Percentiles rank a stretch among this genome's conserved stretches.
These are phyloP conservation scores for Bufotes viridis DNA, from an alignment of 2,797 vertebrate species.

Conservation along the genomic window DNA sequence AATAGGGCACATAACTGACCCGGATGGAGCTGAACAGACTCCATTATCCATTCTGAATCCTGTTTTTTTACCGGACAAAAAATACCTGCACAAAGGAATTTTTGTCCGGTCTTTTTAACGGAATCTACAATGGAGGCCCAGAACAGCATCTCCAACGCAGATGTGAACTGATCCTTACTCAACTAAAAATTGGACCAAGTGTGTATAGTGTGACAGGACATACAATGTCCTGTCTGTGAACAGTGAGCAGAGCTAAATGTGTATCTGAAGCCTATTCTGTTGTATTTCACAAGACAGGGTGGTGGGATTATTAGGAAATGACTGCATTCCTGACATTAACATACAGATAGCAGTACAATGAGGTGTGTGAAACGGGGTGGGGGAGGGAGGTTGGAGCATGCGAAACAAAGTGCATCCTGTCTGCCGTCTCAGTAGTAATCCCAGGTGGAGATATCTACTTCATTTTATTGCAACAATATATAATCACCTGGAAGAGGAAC, in stretches of 20 bases:
- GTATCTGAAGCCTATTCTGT: slow-evolving; percentile 8
- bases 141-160: too few relatives aligned
- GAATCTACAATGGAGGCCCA: too few relatives aligned
- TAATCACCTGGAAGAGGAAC: not conserved
- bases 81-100: too few relatives aligned
- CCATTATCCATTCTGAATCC: too few relatives aligned
- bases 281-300: slow-evolving; percentile 24
- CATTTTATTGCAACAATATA: not conserved
- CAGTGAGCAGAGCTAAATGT: not conserved
- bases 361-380: slow-evolving; percentile 35
- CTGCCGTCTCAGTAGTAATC: slow-evolving; percentile 21
- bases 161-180: too few relatives aligned
- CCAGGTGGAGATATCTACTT: slow-evolving; percentile 19
- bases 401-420: slow-evolving; percentile 47
- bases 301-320: slow-evolving; percentile 48
- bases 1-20: too few relatives aligned
- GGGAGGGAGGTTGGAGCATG: not conserved
- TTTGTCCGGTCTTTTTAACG: not conserved
- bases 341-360: slow-evolving; percentile 53
- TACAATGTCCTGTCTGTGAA: not conserved
- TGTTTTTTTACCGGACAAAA: too few relatives aligned
- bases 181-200: too few relatives aligned
- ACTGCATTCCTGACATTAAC: slow-evolving; percentile 54
- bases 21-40: too few relatives aligned
- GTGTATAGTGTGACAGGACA: not conserved